Conservation (phyloP, 1,140 invertebrate genomes). For the Drosophila persimilis region DNA sequence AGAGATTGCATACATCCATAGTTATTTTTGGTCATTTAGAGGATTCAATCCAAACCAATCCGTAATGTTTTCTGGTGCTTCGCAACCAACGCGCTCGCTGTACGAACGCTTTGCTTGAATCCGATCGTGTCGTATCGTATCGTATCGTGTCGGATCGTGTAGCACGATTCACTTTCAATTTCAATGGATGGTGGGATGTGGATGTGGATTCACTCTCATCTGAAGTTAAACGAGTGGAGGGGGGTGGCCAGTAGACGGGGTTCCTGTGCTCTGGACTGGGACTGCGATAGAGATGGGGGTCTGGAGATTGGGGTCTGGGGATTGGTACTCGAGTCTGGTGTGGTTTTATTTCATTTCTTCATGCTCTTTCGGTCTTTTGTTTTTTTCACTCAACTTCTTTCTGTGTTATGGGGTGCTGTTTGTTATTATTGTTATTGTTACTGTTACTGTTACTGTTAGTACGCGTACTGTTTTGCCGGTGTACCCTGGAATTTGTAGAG, state of each 20-base stretch:
- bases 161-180: conserved; percentile 80
- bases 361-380: conserved; percentile 69
- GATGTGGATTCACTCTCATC: conserved; percentile 52
- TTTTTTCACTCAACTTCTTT: conserved; percentile 34
- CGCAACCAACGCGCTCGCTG: conserved; percentile 40
- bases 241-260: not conserved
- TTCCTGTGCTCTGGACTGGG: conserved; percentile 42
- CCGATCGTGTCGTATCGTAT: conserved; percentile 24
- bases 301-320: conserved; percentile 19
- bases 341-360: conserved; percentile 76
- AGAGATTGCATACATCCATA: conserved; percentile 15
- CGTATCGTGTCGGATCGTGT: conserved; percentile 67
- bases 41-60: conserved; percentile 44
- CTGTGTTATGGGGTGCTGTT: conserved; percentile 22
- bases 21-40: conserved; percentile 57
- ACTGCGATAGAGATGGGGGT: conserved; percentile 59
- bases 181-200: conserved; percentile 55
- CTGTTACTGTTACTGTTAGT: conserved; percentile 38
- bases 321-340: conserved; percentile 34
- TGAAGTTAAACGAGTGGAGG: conserved; percentile 24
- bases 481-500: too few relatives aligned
- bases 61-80: conserved; percentile 16
- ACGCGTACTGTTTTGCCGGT: conserved; percentile 10
- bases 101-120: conserved; percentile 37
- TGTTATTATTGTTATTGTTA: conserved; percentile 51